Conservation (phyloP, 53 echinoderm and acorn worm species). For the Echinometra lucunter region DNA sequence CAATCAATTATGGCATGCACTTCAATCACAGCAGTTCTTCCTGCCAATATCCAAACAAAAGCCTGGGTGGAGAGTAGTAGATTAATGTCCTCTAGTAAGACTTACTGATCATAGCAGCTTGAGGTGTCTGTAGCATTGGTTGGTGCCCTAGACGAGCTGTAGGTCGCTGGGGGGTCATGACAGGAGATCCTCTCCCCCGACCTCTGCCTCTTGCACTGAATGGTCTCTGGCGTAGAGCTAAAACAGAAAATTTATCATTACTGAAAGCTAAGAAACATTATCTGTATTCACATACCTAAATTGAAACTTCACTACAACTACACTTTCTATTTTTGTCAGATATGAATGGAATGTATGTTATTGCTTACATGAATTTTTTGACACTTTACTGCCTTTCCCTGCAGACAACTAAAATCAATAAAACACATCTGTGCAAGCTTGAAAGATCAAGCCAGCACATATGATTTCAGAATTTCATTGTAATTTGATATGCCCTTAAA, state of each 20-base stretch:
- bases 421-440: background rate
- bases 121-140: conserved; percentile 42
- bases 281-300: too few relatives aligned
- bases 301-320: too few relatives aligned
- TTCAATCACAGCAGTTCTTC: too few relatives aligned
- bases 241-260: background rate
- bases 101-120: conserved; percentile 56
- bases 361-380: background rate
- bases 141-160: conserved; percentile 36
- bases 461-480: background rate
- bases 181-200: conserved; percentile 69
- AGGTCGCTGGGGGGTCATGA: conserved; percentile 50
- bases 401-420: background rate
- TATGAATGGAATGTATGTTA: background rate
- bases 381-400: background rate
- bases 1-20: too few relatives aligned
- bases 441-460: background rate
- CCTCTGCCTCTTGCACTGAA: conserved; percentile 67
- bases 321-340: background rate
- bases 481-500: background rate
- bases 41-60: too few relatives aligned
- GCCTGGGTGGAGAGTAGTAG: too few relatives aligned
- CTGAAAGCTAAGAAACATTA: too few relatives aligned
- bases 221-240: conserved; percentile 78
- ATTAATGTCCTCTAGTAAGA: too few relatives aligned